A percentile compares a stretch with the other conserved stretches of the same genome.
phyloP scores from a whole-genome alignment of 2,888 invertebrate genomes.

The Dichetophora obliterata region DNA sequence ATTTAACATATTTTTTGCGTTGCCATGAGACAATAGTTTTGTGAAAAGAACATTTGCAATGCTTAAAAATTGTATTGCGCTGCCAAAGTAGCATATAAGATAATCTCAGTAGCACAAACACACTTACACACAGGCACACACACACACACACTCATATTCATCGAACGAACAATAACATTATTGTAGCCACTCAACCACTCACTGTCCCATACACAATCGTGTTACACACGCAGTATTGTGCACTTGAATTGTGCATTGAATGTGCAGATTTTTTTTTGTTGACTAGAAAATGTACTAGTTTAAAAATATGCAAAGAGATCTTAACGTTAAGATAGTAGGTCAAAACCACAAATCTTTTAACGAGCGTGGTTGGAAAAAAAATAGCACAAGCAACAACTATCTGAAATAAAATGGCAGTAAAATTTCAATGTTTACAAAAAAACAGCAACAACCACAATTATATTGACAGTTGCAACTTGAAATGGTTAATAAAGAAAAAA shows the following conservation, averaged over 20 bases:
- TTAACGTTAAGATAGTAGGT: slow-evolving; percentile 38
- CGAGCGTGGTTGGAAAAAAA: slow-evolving; percentile 26
- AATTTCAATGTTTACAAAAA: background rate
- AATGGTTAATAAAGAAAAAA: background rate
- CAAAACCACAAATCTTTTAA: slow-evolving; percentile 41
- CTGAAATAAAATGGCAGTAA: background rate
- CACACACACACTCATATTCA: background rate
- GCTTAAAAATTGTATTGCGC: background rate
- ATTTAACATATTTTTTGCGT: slow-evolving; percentile 8
- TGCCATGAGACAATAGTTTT: slow-evolving; percentile 18
- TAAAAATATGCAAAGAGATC: slow-evolving; percentile 41
- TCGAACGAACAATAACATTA: background rate
- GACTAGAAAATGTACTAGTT: slow-evolving; percentile 29
- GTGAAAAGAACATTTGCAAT: background rate
- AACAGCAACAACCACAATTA: background rate
- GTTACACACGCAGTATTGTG: slow-evolving; percentile 23
- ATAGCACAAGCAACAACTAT: slow-evolving; percentile 10
- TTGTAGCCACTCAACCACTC: background rate
- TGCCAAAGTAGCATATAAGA: background rate
- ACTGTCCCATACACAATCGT: background rate
- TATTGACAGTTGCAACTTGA: background rate
- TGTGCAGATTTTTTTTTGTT: background rate
- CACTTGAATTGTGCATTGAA: slow-evolving; percentile 35
- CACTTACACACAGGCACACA: background rate
- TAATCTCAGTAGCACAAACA: slow-evolving; percentile 11